Base-by-base conservation (phyloP, 2,888 invertebrate genomes). In the Schrankia costaestrigalis region DNA sequence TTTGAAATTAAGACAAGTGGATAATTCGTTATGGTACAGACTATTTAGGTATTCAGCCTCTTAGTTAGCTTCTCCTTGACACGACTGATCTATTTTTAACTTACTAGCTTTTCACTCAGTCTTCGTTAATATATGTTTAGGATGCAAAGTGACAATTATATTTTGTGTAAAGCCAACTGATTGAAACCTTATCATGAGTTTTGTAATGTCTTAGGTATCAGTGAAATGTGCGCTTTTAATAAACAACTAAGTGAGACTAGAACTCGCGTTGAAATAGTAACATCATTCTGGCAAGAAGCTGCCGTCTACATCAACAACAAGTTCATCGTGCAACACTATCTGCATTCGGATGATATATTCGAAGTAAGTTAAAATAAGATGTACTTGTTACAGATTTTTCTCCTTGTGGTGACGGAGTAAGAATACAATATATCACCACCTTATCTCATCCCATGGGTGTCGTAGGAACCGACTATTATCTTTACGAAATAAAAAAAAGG, bases 241-340 rank as follows among this genome's bases (percentile, higher is more conserved):
- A 78, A 83, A 1, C 85, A 86, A 41, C 53, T 87, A 9, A 76
- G 80, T 26, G 78, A 72, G 40, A 78, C 79, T 0, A 68, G 85
- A 18, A 81, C 78, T 1, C 73, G 81, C 1, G 76, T 85, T 1
- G 84, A 86, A 37, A 36, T 87, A 3, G 49, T 62, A 2, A 75
- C 85, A 1, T 84, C 86, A 0, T 79, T 65, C 42, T 82, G 79
- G 71, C 72, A 76, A 38, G 80, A 85, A 2, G 81, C 83, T 3
- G 77, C 86, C 0, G 36, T 76, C 14, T 84, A 69, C 31, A 65
- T 81, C 22, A 86, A 86, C 53, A 87, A 86, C 31, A 78, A 80
- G 43, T 87, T 86, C 42, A 66, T 78, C 2, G 46, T 77, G 0
- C 62, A 71, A 11, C 58, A 78, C 1, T 85, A 75, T 41, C 40